Percentiles rank a stretch among this genome's conserved stretches.
phyloP scores from a whole-genome alignment of 2,888 invertebrate species.

The Monopis laevigella region DNA sequence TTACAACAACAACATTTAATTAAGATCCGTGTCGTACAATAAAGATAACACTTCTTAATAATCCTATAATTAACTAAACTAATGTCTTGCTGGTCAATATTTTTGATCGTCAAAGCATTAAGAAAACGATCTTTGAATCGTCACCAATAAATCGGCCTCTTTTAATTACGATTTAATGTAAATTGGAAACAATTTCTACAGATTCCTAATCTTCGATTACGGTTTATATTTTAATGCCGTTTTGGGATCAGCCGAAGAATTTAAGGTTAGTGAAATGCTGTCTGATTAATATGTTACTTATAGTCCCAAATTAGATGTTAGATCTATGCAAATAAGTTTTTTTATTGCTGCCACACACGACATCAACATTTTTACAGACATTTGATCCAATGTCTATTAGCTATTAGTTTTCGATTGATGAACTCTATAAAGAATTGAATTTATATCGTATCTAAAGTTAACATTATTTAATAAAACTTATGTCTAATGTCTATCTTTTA shows the following conservation, averaged over 20 bases:
- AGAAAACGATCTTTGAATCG: slow-evolving; percentile 21
- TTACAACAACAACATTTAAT: slow-evolving; percentile 17
- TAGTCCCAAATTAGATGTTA: slow-evolving; percentile 40
- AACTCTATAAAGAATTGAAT: no score
- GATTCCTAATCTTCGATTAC: slow-evolving; percentile 27
- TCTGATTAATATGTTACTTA: slow-evolving; percentile 51
- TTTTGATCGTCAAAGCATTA: slow-evolving; percentile 25
- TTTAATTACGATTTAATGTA: slow-evolving; percentile 50
- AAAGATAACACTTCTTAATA: slow-evolving; percentile 33
- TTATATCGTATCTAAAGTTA: no score
- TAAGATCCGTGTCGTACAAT: slow-evolving; percentile 26
- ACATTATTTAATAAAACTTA: no score
- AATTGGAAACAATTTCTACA: slow-evolving; percentile 28
- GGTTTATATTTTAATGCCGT: slow-evolving; percentile 20
- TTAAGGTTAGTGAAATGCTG: slow-evolving; percentile 34
- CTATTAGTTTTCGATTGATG: slow-evolving; percentile 51
- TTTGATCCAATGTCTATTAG: slow-evolving; percentile 31
- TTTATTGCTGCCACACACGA: slow-evolving; percentile 52
- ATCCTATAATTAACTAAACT: slow-evolving; percentile 28
- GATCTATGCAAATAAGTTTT: slow-evolving; percentile 48
- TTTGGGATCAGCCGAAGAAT: slow-evolving; percentile 34
- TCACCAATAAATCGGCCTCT: slow-evolving; percentile 25
- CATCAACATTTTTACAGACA: slow-evolving; percentile 41
- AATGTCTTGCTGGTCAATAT: slow-evolving; percentile 24
- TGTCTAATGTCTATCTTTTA: no score